Evolutionary conservation across 35 echinoderm and acorn worm genomes (phyloP).

Genomic region (Eucidaris tribuloides): DNA sequence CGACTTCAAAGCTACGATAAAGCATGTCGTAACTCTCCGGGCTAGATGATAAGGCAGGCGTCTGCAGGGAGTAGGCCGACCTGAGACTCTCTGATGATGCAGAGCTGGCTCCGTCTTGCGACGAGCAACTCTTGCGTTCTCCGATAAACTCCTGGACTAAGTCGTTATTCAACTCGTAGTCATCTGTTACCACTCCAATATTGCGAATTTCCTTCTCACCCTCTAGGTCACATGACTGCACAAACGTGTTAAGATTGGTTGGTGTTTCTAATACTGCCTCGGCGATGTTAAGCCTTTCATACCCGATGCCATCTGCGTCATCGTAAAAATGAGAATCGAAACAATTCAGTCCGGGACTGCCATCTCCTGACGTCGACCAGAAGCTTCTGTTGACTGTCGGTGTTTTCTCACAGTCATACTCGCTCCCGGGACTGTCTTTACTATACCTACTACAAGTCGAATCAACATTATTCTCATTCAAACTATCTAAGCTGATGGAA

Average conservation of each 20-base stretch:
- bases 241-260: conserved; percentile 7
- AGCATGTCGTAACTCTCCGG: conserved; percentile 96
- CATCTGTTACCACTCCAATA: conserved; percentile 33
- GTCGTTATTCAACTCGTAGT: conserved; percentile 15
- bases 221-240: conserved; percentile 15
- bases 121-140: background rate
- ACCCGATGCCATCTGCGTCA: background rate
- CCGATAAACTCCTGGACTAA: background rate
- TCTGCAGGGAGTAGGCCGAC: conserved; percentile 43
- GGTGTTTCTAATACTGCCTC: background rate
- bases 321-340: conserved; percentile 6
- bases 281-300: background rate
- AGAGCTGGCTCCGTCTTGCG: conserved; percentile 29
- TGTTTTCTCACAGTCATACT: conserved; percentile 39
- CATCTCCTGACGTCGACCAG: conserved; percentile 33
- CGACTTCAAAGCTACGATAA: conserved; percentile 93
- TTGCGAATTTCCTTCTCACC: conserved; percentile 5
- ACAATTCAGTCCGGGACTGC: background rate
- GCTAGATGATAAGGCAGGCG: conserved; percentile 72
- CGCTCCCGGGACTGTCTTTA: background rate
- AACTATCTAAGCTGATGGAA: conserved; percentile 55
- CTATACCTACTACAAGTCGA: background rate
- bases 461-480: conserved; percentile 65
- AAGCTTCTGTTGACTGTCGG: conserved; percentile 33
- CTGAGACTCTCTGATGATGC: conserved; percentile 41